Base-by-base conservation (phyloP, 2,113 vertebrate species). In the Columbina picui region DNA sequence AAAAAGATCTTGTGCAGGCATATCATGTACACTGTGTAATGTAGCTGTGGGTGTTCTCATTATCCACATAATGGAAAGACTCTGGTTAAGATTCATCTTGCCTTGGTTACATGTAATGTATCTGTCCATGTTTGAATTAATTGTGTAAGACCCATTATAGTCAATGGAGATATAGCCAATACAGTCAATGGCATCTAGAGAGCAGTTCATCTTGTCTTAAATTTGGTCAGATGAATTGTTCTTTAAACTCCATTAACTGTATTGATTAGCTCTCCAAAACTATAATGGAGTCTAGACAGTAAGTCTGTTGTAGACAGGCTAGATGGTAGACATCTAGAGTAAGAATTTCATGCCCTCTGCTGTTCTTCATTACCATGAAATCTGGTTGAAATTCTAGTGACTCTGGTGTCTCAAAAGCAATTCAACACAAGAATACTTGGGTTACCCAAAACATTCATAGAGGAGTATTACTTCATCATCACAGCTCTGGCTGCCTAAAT, bases 171-270 rank as follows among this genome's bases (percentile, higher is more conserved):
- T 49, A 60, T 21, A 80, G 32, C 79, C 53, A 93, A 92, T 76
- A 83, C 14, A 74, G 59, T 92, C 92, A 88, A 84, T 88, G 71
- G 29, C 55, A 55, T 59, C 55, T 57, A 76, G 36, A 93, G 38
- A 86, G n/a, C 45, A 84, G 71, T 84, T 92, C 26, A 19, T 86
- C 71, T 91, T 85, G 55, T 86, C 88, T 55, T 86, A 74, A 90
- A 77, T 93, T 86, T 90, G 71, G 55, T 80, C 45, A 73, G 79
- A 74, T 85, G 45, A 94, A 80, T 81, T 92, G 67, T 86, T 93
- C 88, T 92, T 90, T 95, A 88, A 95, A 93, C 63, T 86, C 43
- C 41, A 90, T 88, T 97, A 92, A 83, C 36, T 50, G 12, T 65
- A 95, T 80, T 94, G 92, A 94, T 95, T 93, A 86, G 14, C 53